phyloP scores from a whole-genome alignment of 2,113 vertebrate genomes.

The Anser cygnoides region DNA sequence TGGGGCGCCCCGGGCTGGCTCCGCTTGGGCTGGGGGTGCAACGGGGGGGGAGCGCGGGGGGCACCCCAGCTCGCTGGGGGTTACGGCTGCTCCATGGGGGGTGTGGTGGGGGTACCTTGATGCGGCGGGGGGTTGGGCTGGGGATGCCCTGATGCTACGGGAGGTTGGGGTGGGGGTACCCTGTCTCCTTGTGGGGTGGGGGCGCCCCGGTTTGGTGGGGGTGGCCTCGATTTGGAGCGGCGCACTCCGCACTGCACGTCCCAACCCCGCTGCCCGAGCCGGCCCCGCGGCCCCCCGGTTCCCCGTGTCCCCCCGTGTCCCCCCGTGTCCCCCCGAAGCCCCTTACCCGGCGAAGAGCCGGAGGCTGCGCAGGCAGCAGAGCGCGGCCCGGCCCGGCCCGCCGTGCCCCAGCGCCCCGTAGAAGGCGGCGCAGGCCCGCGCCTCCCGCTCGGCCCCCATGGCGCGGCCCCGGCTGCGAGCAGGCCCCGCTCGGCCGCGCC shows the following conservation, averaged over 20 bases:
- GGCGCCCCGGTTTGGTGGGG: neutral
- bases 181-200: neutral
- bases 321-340: no score
- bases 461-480: neutral
- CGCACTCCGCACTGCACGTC: no score
- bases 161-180: neutral
- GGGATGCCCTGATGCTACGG: neutral
- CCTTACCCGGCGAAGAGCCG: conserved; percentile 26
- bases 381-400: neutral
- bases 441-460: conserved; percentile 31
- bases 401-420: neutral
- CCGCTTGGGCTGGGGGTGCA: neutral
- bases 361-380: conserved; percentile 33
- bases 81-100: rapidly evolving
- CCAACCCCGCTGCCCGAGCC: no score
- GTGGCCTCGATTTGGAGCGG: neutral
- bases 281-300: no score
- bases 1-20: neutral
- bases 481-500: neutral
- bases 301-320: no score
- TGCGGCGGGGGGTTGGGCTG: neutral
- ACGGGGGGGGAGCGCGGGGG: no score
- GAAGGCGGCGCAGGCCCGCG: neutral
- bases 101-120: neutral
- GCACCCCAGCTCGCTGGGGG: rapidly evolving